These are phyloP conservation scores for Chrysocyon brachyurus DNA, from an alignment of 2,797 vertebrate genomes.

Conservation along the genomic window DNA sequence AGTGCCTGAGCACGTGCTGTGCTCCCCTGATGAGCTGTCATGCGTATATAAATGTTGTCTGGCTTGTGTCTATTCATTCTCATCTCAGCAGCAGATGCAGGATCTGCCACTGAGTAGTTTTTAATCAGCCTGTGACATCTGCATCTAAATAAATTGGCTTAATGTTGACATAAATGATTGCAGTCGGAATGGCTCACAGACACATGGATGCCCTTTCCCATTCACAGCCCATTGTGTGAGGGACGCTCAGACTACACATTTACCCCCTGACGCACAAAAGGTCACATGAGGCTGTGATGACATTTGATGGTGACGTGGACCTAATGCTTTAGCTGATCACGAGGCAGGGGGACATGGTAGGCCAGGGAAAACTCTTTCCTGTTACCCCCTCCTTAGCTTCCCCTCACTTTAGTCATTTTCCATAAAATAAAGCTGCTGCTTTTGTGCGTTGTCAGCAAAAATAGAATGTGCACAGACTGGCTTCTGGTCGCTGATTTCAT, in stretches of 20 bases:
- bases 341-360: neutral
- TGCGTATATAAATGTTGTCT: neutral
- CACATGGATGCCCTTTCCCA: neutral
- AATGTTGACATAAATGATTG: constrained; percentile 34
- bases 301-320: neutral
- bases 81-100: constrained; percentile 23
- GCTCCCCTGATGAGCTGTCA: neutral
- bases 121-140: constrained; percentile 70
- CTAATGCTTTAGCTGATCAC: neutral
- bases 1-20: neutral
- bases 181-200: neutral
- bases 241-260: neutral
- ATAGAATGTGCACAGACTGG: neutral
- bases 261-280: neutral
- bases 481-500: neutral
- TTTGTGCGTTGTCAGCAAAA: neutral
- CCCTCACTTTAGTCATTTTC: neutral
- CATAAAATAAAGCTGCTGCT: neutral
- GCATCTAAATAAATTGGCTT: constrained; percentile 60
- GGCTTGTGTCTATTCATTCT: constrained; percentile 53
- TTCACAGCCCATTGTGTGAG: neutral
- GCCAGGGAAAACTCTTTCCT: neutral
- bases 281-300: constrained; percentile 13
- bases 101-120: constrained; percentile 21
- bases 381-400: neutral